A percentile compares a stretch with the other conserved stretches of the same genome.
These are phyloP conservation scores for Candoia aspera DNA, from an alignment of 2,113 vertebrate species.

Conservation along the genomic window DNA sequence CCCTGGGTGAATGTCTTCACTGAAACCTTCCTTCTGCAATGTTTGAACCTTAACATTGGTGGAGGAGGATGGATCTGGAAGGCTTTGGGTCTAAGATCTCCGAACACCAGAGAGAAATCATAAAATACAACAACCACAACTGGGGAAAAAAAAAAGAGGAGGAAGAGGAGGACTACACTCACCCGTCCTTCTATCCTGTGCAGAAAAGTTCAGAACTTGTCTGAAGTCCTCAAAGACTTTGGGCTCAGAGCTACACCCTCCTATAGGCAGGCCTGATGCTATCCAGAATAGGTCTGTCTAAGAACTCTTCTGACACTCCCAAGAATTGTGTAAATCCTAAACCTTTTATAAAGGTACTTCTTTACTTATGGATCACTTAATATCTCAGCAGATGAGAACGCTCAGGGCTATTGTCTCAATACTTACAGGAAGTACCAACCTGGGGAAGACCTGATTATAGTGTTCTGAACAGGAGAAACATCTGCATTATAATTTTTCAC, in stretches of 20 bases:
- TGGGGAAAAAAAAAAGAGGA: neutral
- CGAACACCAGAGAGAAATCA: neutral
- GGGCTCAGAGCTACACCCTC: neutral
- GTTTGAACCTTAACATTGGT: no score
- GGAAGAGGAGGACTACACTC: neutral
- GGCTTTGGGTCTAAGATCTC: neutral
- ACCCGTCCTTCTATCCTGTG: neutral
- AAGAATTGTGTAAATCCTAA: neutral
- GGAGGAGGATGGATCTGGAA: no score
- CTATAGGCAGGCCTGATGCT: neutral
- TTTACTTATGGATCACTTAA: neutral
- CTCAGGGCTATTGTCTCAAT: neutral
- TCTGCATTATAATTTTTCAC: neutral
- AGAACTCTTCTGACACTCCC: neutral
- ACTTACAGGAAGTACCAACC: neutral
- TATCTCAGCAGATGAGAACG: neutral
- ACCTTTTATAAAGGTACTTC: neutral
- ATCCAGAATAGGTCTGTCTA: neutral
- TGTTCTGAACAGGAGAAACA: neutral
- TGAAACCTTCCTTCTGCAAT: neutral
- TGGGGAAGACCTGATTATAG: neutral
- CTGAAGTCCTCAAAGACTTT: neutral
- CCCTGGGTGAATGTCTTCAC: neutral
- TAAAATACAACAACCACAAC: neutral
- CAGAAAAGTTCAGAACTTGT: neutral